A percentile compares a stretch with the other conserved stretches of the same genome.
These are phyloP conservation scores for Ophonus ardosiacus DNA, from an alignment of 2,888 invertebrate species.

Conservation along the genomic window DNA sequence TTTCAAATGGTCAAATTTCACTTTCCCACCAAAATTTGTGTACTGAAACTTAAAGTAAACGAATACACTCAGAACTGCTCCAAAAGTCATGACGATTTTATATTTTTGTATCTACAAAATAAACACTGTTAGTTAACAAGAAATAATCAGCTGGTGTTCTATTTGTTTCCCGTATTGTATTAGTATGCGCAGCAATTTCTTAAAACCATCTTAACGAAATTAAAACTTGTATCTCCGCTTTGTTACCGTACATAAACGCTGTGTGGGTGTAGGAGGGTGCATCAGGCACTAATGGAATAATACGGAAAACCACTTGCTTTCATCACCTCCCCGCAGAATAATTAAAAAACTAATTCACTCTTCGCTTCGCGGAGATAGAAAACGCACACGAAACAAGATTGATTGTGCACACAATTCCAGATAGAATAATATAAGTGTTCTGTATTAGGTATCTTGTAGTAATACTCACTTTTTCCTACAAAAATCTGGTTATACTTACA, in stretches of 20 bases:
- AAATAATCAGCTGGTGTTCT: not conserved
- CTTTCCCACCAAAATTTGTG: no score
- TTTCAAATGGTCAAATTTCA: no score
- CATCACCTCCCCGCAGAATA: constrained; percentile 14
- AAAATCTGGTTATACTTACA: not conserved
- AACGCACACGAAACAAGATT: not conserved
- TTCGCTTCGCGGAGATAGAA: not conserved
- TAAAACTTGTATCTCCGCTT: not conserved
- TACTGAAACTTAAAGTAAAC: no score
- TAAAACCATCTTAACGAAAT: not conserved
- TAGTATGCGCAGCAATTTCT: not conserved
- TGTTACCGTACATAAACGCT: no score
- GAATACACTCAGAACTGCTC: no score
- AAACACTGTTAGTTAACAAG: not conserved
- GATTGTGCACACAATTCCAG: not conserved
- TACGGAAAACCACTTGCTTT: constrained; percentile 27
- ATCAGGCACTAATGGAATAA: constrained; percentile 9
- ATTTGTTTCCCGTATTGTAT: not conserved
- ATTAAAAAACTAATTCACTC: constrained; percentile 41
- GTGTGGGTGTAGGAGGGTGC: not conserved
- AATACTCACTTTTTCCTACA: not conserved
- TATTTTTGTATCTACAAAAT: no score
- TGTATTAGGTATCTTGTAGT: not conserved
- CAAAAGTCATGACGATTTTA: no score
- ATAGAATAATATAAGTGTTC: not conserved